Evolutionary conservation across 2,888 invertebrate genomes (phyloP), one percentile per base, ranked within the genome.

Genomic region (Netelia fuscicornis): DNA sequence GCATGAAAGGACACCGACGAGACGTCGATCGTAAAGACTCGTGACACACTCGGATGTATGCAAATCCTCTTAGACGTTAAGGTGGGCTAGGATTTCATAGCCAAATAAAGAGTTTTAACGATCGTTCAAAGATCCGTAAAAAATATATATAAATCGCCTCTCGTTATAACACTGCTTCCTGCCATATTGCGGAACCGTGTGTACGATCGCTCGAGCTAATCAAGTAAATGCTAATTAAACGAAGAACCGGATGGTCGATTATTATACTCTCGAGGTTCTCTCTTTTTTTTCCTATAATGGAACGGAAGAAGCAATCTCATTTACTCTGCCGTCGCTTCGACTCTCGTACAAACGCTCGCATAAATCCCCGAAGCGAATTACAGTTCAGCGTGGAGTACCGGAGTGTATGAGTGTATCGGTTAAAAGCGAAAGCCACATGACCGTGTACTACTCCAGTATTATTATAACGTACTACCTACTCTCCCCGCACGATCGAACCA

Each of bases 271-370:
- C 25, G 30, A 20, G 11, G 60, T 10, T 62, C 20, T n/a, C 9
- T 62, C 62, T 52, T 52, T 52, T 62, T 74, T 64, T 62, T 20
- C 20, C 17, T 58, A 68, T 54, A 62, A 76, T 76, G 30, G 25
- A 81, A 56, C 81, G 81, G 81, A 81, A 81, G 76, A 70, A 76
- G 60, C 74, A 68, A 76, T 81, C 70, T 81, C 70, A 64, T 76
- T 70, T 60, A 20, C 70, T 52, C 44, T n/a, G 37, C 20, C 20
- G 68, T 64, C 68, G 23, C 37, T 64, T 52, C 62, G 58, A 37
- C n/a, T 25, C 13, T 54, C 37, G 72, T 13, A 37, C 37, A 25
- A 56, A 70, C 42, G 44, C 52, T 79, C 30, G 62, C 54, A 71
- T 42, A 71, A 54, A 71, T 79, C 42, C 54, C 62, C 42, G 54